Conservation (phyloP, 1,140 invertebrate species). For the Leptinotarsa lineolata region DNA sequence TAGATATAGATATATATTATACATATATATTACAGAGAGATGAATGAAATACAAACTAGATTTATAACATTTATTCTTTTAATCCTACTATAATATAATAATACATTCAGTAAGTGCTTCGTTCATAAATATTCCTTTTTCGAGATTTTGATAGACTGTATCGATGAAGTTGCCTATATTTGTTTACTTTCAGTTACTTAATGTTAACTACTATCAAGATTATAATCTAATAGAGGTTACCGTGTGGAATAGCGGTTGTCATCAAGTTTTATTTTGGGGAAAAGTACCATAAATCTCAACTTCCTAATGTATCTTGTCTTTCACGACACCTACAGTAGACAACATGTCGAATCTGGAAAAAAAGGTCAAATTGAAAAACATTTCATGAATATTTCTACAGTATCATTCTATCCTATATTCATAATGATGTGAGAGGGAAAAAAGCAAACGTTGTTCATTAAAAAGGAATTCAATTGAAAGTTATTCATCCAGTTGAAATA, state of each 20-base stretch:
- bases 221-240: not conserved
- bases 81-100: not conserved
- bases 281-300: not conserved
- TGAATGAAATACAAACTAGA: not conserved
- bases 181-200: slow-evolving; percentile 10
- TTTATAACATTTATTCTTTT: slow-evolving; percentile 1
- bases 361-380: not conserved
- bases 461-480: too few relatives aligned
- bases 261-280: not conserved
- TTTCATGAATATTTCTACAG: not conserved
- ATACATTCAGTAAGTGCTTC: not conserved
- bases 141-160: slow-evolving; percentile 21
- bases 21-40: too few relatives aligned
- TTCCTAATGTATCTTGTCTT: not conserved
- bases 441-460: too few relatives aligned
- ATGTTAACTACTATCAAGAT: slow-evolving; percentile 11
- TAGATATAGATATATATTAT: too few relatives aligned
- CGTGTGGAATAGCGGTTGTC: slow-evolving; percentile 16
- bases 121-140: slow-evolving; percentile 15
- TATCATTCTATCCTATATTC: too few relatives aligned
- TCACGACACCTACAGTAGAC: not conserved
- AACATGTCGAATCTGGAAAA: not conserved
- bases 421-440: too few relatives aligned
- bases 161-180: slow-evolving; percentile 9
- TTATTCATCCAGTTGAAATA: too few relatives aligned